A percentile compares a stretch with the other conserved stretches of the same genome.
These are phyloP conservation scores for Polypterus senegalus DNA, from an alignment of 2,113 vertebrate genomes.

Conservation along the genomic window DNA sequence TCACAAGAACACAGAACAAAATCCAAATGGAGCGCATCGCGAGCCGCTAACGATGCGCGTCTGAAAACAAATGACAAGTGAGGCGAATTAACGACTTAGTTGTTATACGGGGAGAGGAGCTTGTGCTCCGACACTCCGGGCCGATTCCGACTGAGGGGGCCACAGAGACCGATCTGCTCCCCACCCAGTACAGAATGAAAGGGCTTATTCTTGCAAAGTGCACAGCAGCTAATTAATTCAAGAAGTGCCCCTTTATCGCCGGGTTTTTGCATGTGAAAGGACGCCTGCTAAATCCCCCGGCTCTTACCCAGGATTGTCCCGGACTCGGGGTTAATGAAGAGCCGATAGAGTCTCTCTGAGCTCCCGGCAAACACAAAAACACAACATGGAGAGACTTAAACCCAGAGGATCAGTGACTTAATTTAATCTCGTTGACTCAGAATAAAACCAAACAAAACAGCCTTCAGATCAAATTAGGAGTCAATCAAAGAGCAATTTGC, in stretches of 20 bases:
- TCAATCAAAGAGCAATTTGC: slow-evolving; percentile 87
- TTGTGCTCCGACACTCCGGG: too few relatives aligned
- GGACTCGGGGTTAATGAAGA: slow-evolving; percentile 97
- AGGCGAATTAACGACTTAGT: too few relatives aligned
- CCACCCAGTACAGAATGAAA: slow-evolving; percentile 13
- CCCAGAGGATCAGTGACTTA: slow-evolving; percentile 92
- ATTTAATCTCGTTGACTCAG: slow-evolving; percentile 94
- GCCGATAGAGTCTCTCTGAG: slow-evolving; percentile 83
- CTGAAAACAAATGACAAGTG: too few relatives aligned
- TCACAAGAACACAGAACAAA: too few relatives aligned
- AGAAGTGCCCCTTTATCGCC: slow-evolving; percentile 46
- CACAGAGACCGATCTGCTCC: too few relatives aligned
- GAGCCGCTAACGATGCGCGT: too few relatives aligned
- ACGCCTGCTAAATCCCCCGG: slow-evolving; percentile 66
- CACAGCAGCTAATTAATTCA: slow-evolving; percentile 60
- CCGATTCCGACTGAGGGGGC: too few relatives aligned
- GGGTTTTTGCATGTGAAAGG: slow-evolving; percentile 87
- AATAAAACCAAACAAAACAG: slow-evolving; percentile 80
- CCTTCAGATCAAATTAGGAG: slow-evolving; percentile 94
- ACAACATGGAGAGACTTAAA: slow-evolving; percentile 78
- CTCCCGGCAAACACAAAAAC: slow-evolving; percentile 75
- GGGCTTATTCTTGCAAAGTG: slow-evolving; percentile 61
- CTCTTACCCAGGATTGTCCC: slow-evolving; percentile 65
- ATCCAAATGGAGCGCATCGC: too few relatives aligned
- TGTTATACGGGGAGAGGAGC: too few relatives aligned